These are phyloP conservation scores for Bombus pascuorum DNA, from an alignment of 1,140 invertebrate species.

Conservation along the genomic window DNA sequence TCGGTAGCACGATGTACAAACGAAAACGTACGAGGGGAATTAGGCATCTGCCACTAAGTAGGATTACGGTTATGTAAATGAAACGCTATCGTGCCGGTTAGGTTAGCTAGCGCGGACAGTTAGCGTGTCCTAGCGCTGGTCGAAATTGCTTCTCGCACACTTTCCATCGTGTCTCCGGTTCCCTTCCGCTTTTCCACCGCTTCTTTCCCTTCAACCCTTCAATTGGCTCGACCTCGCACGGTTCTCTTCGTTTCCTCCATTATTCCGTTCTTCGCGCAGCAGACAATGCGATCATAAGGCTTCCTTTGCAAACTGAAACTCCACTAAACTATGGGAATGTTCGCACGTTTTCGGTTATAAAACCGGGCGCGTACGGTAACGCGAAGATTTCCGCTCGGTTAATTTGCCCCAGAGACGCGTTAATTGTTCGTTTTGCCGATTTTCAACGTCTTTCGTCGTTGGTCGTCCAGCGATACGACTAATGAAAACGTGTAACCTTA, in stretches of 20 bases:
- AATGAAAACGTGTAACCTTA: not conserved
- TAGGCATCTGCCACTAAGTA: constrained; percentile 73
- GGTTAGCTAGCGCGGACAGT: constrained; percentile 62
- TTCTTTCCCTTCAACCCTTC: constrained; percentile 43
- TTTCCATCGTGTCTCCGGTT: constrained; percentile 36
- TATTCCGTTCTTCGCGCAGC: constrained; percentile 35
- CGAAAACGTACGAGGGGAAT: constrained; percentile 71
- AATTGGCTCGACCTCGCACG: not conserved
- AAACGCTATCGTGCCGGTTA: constrained; percentile 70
- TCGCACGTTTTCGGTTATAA: constrained; percentile 57
- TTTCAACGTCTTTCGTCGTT: not conserved
- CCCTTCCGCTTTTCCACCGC: constrained; percentile 11
- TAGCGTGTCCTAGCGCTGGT: constrained; percentile 48
- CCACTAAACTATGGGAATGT: constrained; percentile 58
- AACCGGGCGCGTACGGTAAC: constrained; percentile 30
- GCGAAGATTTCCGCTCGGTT: constrained; percentile 21
- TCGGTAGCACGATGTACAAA: constrained; percentile 62
- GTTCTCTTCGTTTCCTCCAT: constrained; percentile 44
- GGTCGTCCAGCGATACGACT: not conserved
- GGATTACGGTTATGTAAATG: constrained; percentile 80
- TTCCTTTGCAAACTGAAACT: constrained; percentile 53
- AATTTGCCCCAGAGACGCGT: not conserved
- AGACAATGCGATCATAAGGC: constrained; percentile 62
- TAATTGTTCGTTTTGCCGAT: constrained; percentile 23
- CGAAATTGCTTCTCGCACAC: constrained; percentile 48